These are phyloP conservation scores for Hucho hucho DNA, from an alignment of 2,113 vertebrate species.

Conservation along the genomic window DNA sequence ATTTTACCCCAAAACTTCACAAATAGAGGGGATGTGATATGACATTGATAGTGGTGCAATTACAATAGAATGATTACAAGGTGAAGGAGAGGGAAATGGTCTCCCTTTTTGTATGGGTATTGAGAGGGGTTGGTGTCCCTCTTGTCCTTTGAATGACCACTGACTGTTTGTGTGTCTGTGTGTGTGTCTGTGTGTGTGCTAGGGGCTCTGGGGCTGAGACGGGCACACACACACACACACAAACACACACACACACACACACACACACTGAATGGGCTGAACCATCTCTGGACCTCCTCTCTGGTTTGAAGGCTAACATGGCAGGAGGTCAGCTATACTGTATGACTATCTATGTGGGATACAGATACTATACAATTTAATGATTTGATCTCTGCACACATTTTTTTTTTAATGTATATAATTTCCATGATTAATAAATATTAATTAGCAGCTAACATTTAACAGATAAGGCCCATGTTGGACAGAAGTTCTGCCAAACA, in stretches of 20 bases:
- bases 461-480: no score
- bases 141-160: constrained; percentile 10
- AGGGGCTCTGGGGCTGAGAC: no score
- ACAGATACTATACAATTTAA: no score
- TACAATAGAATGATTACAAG: constrained; percentile 31
- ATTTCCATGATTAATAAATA: no score
- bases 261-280: constrained; percentile 1
- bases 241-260: no score
- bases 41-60: constrained; percentile 23
- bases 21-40: constrained; percentile 37
- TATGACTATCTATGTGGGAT: no score
- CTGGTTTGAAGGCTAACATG: not conserved
- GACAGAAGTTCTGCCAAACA: not conserved
- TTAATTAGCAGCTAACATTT: no score
- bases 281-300: not conserved
- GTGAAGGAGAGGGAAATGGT: constrained; percentile 1
- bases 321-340: not conserved
- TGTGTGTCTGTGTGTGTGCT: no score
- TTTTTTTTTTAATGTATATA: accelerated
- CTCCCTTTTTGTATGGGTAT: constrained; percentile 13
- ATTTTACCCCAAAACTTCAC: constrained; percentile 32
- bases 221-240: no score
- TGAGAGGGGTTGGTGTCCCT: constrained; percentile 17
- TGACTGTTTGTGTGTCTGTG: not conserved
- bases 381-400: no score